Percentiles rank a stretch among this genome's conserved stretches.
These are phyloP conservation scores for Ophion costatus DNA, from an alignment of 2,888 invertebrate species.

Conservation along the genomic window DNA sequence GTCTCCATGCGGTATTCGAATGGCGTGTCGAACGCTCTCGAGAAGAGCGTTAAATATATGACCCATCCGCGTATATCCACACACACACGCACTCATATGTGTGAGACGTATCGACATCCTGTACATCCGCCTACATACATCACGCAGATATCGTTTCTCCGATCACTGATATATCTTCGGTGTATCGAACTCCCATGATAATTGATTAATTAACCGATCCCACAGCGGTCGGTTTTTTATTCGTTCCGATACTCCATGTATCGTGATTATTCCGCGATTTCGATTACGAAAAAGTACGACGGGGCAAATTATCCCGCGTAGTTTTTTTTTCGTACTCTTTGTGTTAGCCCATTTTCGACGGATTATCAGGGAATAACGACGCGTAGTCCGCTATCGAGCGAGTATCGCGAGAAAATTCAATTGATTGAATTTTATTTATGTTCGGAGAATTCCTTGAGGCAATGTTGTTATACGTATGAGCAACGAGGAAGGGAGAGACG, in stretches of 20 bases:
- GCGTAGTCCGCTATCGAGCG: background rate
- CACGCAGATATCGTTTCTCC: constrained; percentile 3
- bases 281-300: background rate
- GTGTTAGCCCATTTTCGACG: background rate
- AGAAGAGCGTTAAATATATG: constrained; percentile 48
- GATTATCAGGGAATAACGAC: background rate
- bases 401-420: background rate
- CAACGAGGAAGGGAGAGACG: background rate
- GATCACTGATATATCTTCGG: background rate
- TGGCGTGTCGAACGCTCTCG: constrained; percentile 56
- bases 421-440: background rate
- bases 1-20: constrained; percentile 49
- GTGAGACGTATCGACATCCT: background rate
- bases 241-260: constrained; percentile 14
- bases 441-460: background rate
- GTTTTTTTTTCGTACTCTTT: background rate
- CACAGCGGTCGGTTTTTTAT: constrained; percentile 39
- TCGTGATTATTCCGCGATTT: background rate
- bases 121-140: constrained; percentile 13
- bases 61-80: constrained; percentile 15
- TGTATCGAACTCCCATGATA: constrained; percentile 25
- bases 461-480: background rate
- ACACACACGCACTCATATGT: background rate
- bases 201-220: constrained; percentile 56
- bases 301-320: constrained; percentile 9